These are phyloP conservation scores for Nephrotoma appendiculata DNA, from an alignment of 2,888 invertebrate species.

Conservation along the genomic window DNA sequence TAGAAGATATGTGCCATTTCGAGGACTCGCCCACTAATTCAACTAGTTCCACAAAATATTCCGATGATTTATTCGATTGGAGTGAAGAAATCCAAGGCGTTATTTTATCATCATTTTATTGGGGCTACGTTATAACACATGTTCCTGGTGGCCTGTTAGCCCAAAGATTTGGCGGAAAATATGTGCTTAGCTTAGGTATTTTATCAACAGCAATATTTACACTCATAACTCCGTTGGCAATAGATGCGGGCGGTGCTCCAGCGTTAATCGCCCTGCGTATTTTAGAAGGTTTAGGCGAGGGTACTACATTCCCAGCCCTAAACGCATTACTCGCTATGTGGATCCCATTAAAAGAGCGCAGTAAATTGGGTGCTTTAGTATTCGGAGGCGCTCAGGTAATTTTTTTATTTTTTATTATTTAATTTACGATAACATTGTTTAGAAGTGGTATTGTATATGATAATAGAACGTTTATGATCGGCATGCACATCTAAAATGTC, in stretches of 20 bases:
- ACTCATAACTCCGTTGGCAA: constrained; percentile 60
- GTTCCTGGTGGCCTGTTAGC: constrained; percentile 70
- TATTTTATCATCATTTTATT: constrained; percentile 70
- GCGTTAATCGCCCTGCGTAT: constrained; percentile 60
- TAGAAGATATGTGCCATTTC: background rate
- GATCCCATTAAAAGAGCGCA: constrained; percentile 65
- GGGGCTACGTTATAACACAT: constrained; percentile 72
- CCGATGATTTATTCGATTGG: constrained; percentile 42
- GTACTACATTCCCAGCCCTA: constrained; percentile 71
- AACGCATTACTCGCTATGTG: constrained; percentile 67
- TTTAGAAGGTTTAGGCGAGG: constrained; percentile 73
- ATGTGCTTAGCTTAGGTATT: constrained; percentile 67
- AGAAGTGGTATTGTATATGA: background rate
- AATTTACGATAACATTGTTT: background rate
- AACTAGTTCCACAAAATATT: background rate
- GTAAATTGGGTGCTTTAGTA: constrained; percentile 62
- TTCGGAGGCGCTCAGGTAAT: constrained; percentile 54
- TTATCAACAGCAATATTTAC: constrained; percentile 71
- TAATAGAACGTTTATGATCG: background rate
- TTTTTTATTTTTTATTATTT: background rate
- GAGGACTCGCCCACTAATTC: constrained; percentile 12
- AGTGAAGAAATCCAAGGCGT: constrained; percentile 55
- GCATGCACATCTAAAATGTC: background rate
- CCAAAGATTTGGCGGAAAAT: constrained; percentile 73
- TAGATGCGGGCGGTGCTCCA: constrained; percentile 44